These are phyloP conservation scores for Portunus trituberculatus DNA, from an alignment of 1,140 invertebrate species.

Conservation along the genomic window DNA sequence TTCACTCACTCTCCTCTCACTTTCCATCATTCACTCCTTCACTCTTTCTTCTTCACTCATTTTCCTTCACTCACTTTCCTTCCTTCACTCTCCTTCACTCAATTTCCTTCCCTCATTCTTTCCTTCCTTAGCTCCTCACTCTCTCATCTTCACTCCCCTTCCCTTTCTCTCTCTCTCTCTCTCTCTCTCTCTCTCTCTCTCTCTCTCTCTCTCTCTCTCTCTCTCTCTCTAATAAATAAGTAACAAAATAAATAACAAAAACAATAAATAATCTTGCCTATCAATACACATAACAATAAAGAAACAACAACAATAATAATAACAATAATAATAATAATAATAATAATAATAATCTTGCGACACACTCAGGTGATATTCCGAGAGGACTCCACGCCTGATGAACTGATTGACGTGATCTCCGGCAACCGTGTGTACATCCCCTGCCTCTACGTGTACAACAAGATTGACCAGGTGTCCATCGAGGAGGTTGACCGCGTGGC, in stretches of 20 bases:
- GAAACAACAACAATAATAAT: no score
- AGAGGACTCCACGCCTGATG: conserved; percentile 97
- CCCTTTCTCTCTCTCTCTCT: neutral
- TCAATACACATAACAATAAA: no score
- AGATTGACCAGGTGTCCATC: conserved; percentile 99
- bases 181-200: neutral
- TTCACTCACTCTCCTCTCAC: neutral
- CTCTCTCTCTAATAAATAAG: no score
- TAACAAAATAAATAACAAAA: no score
- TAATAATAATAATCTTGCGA: no score
- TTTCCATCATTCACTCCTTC: neutral
- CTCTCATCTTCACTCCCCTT: no score
- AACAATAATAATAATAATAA: no score
- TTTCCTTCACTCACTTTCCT: no score
- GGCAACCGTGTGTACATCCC: conserved; percentile 98
- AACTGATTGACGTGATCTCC: conserved; percentile 99
- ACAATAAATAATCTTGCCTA: no score
- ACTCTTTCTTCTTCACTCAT: neutral
- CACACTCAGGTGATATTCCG: conserved; percentile 91
- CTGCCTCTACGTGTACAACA: conserved; percentile 99
- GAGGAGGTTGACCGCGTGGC: conserved; percentile 99
- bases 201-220: no score
- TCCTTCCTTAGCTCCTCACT: neutral
- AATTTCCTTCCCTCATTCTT: neutral
- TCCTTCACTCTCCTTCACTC: neutral